These are phyloP conservation scores for Colletes collaris DNA, from an alignment of 2,888 invertebrate species.

Conservation along the genomic window DNA sequence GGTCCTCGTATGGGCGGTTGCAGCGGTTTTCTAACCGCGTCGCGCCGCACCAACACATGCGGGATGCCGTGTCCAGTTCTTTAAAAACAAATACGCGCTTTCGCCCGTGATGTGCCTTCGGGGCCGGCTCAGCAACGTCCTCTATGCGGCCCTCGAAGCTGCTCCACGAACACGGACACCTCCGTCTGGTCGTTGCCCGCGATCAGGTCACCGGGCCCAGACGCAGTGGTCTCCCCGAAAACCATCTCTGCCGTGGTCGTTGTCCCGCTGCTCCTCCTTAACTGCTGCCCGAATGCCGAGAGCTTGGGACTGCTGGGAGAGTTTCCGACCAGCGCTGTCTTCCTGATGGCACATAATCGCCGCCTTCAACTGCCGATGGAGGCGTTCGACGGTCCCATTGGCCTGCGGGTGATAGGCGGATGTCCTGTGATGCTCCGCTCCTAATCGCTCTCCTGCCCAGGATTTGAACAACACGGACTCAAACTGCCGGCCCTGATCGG, in stretches of 20 bases:
- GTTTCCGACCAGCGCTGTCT: neutral
- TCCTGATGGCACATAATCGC: constrained; percentile 6
- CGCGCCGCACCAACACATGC: constrained; percentile 25
- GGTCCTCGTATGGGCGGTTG: constrained; percentile 36
- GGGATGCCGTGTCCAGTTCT: neutral
- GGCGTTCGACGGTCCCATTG: neutral
- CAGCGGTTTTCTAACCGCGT: constrained; percentile 5
- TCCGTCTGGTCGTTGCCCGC: neutral
- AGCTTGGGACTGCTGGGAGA: constrained; percentile 2
- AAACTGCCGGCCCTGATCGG: constrained; percentile 32
- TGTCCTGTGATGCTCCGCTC: constrained; percentile 1
- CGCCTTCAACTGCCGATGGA: constrained; percentile 26
- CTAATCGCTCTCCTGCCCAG: neutral
- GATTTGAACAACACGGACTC: constrained; percentile 11
- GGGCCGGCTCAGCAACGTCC: neutral
- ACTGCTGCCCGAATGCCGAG: constrained; percentile 17
- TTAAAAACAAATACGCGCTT: constrained; percentile 8
- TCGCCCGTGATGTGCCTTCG: constrained; percentile 8
- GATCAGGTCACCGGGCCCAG: constrained; percentile 21
- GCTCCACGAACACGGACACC: constrained; percentile 8
- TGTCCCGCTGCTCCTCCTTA: neutral
- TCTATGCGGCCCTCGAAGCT: neutral
- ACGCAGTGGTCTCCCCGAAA: neutral
- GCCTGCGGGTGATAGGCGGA: constrained; percentile 28
- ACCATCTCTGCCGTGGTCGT: constrained; percentile 11